phyloP scores from a whole-genome alignment of 2,888 invertebrate genomes.

The Pyrgus malvae region DNA sequence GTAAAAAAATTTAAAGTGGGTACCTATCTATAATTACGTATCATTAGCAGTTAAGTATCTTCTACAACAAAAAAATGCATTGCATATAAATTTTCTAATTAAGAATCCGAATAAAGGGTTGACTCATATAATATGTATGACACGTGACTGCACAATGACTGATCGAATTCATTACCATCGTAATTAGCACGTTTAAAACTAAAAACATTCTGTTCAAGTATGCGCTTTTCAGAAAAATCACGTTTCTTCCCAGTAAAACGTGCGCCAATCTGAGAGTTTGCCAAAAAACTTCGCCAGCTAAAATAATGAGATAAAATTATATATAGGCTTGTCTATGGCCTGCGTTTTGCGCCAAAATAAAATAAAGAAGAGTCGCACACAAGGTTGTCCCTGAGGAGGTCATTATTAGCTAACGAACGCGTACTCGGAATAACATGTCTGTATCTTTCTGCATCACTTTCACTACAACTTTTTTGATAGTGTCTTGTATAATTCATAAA shows the following conservation, averaged over 20 bases:
- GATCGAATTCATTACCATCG: constrained; percentile 11
- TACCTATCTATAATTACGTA: too few relatives aligned
- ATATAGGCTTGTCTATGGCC: neutral
- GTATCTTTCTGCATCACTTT: constrained; percentile 6
- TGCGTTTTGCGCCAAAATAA: constrained; percentile 19
- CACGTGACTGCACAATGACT: constrained; percentile 8
- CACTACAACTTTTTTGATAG: neutral
- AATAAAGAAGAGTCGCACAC: neutral
- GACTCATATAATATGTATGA: constrained; percentile 16
- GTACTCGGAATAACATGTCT: too few relatives aligned
- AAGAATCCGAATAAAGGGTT: constrained; percentile 3
- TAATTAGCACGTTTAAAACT: constrained; percentile 20
- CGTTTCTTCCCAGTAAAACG: constrained; percentile 12
- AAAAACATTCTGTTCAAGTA: neutral
- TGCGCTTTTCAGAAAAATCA: constrained; percentile 13
- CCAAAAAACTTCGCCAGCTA: constrained; percentile 20
- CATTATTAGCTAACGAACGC: constrained; percentile 13
- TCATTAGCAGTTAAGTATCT: too few relatives aligned
- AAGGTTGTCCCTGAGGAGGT: constrained; percentile 18
- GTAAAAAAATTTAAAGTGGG: too few relatives aligned
- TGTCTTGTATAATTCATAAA: too few relatives aligned
- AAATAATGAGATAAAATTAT: constrained; percentile 18
- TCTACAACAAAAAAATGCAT: neutral
- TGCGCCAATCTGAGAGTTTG: constrained; percentile 15
- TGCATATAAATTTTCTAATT: neutral